These are phyloP conservation scores for Nibea albiflora DNA, from an alignment of 2,113 vertebrate genomes.

Conservation along the genomic window DNA sequence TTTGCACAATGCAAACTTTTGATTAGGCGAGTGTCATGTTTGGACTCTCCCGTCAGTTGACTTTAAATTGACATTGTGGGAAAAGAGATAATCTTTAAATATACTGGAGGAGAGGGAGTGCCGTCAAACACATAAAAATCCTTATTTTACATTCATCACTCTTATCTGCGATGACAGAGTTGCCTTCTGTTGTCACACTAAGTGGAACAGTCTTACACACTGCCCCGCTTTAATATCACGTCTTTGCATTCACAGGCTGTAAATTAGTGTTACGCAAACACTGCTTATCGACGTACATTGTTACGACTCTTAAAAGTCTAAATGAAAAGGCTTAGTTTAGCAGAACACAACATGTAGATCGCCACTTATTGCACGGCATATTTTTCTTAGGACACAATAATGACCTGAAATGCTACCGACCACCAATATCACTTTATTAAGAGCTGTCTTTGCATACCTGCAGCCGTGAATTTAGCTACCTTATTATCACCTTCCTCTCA, in stretches of 20 bases:
- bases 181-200: conserved; percentile 37
- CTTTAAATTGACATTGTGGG: conserved; percentile 67
- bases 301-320: conserved; percentile 23
- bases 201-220: conserved; percentile 28
- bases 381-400: conserved; percentile 24
- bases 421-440: conserved; percentile 26
- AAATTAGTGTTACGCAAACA: conserved; percentile 31
- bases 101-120: conserved; percentile 22
- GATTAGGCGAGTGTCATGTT: conserved; percentile 61
- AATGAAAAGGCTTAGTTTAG: conserved; percentile 5
- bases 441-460: conserved; percentile 24
- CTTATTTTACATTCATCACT: conserved; percentile 45
- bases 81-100: conserved; percentile 54
- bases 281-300: conserved; percentile 3
- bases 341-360: background rate
- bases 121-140: conserved; percentile 27
- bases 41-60: conserved; percentile 53
- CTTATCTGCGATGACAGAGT: conserved; percentile 56
- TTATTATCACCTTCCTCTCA: conserved; percentile 63
- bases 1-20: conserved; percentile 72
- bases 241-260: conserved; percentile 29
- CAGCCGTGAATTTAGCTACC: conserved; percentile 50
- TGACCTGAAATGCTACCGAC: conserved; percentile 6
- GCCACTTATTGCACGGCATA: conserved; percentile 1
- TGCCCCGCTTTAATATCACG: conserved; percentile 36